Conservation (phyloP, 1,140 invertebrate species). For the Branchinecta lynchi region DNA sequence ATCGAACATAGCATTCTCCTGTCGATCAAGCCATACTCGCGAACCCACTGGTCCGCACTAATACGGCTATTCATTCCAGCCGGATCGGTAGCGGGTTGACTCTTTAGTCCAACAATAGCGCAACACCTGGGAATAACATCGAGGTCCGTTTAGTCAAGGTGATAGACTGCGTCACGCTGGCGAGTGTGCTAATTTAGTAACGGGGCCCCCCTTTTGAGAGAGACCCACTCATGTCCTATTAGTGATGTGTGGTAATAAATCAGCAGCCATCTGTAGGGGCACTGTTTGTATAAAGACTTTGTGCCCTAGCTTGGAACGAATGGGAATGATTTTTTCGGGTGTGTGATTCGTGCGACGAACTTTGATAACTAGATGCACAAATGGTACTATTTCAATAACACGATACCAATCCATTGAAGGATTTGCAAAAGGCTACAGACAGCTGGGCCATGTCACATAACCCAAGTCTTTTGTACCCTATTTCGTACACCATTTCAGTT, state of each 20-base stretch:
- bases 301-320: conserved; percentile 8
- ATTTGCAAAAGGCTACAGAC: no score
- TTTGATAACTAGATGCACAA: no score
- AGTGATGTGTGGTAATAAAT: conserved; percentile 9
- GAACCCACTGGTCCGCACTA: not conserved
- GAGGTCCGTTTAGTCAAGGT: not conserved
- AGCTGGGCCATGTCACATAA: no score
- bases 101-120: not conserved
- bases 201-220: conserved; percentile 7
- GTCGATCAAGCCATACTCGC: not conserved
- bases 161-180: conserved; percentile 8
- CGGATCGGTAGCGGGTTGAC: not conserved
- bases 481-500: no score
- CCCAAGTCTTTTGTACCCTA: no score
- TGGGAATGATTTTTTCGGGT: not conserved
- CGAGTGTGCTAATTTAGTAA: conserved; percentile 9
- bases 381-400: no score
- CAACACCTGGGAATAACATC: not conserved
- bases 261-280: not conserved
- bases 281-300: conserved; percentile 4
- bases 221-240: conserved; percentile 11
- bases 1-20: not conserved
- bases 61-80: not conserved
- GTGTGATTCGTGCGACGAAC: no score
- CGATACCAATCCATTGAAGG: no score